Evolutionary conservation across 2,888 invertebrate genomes (phyloP), one percentile per base, ranked within the genome.

Genomic region (Eilema caniola): DNA sequence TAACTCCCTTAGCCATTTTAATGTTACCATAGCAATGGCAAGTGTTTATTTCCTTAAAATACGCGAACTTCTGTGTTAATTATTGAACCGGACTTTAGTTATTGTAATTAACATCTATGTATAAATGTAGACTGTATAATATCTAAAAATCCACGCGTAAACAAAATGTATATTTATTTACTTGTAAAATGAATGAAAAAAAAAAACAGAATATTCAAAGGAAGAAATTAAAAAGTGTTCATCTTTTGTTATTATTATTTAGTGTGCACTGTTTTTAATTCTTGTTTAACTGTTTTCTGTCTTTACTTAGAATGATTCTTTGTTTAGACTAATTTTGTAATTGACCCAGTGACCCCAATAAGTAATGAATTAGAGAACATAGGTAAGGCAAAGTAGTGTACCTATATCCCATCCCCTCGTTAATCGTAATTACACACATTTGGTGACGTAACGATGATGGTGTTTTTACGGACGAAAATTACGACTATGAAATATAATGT

Each of bases 371-470:
- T 25, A 62, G 2, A 14, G 8, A 41, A 25, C 20, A 20, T 20
- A n/a, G 56, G 4, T 14, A 62, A n/a, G 1, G 37, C 25, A 7
- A 33, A 47, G 23, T 60, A 33, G 12, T n/a, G 53, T 24, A 61
- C 37, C 59, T 60, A 53, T 3, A 12, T 37, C 12, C 14, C 37
- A 14, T 37, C 33, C 33, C 33, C 8, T n/a, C 20, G 0, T 28
- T 31, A 20, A 53, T 53, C 8, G 25, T 59, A 20, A 53, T 24
- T 24, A 14, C 4, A 28, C 25, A 53, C 28, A 12, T 7, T 33
- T 4, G 31, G 31, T 33, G 31, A 20, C 47, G 20, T 47, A 47
- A 20, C n/a, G 66, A 69, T 70, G 57, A 77, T 79, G 73, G 16
- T 69, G 47, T 25, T 37, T 62, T 66, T 61, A 60, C 28, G 64